These are phyloP conservation scores for Momotus momota DNA, from an alignment of 2,797 vertebrate species.

Conservation along the genomic window DNA sequence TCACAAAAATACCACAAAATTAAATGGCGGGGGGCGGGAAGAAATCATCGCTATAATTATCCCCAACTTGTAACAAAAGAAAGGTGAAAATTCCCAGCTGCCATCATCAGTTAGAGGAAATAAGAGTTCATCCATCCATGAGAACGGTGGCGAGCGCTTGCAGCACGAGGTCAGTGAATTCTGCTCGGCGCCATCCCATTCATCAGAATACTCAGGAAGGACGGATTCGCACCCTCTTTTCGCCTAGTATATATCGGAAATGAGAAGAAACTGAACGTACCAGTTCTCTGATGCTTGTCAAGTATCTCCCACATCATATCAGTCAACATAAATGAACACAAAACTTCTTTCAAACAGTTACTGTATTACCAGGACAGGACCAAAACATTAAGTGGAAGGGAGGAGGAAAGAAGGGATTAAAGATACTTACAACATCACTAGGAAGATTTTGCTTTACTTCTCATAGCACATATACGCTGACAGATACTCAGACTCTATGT, in stretches of 20 bases:
- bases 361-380: neutral
- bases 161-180: slow-evolving; percentile 25
- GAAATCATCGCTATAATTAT: neutral
- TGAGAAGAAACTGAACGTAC: neutral
- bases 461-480: neutral
- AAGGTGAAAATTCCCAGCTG: slow-evolving; percentile 65
- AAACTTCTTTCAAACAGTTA: neutral
- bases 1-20: neutral
- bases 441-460: neutral
- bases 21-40: neutral
- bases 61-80: slow-evolving; percentile 18
- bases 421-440: neutral
- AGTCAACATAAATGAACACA: neutral
- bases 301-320: fast-evolving
- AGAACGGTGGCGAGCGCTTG: neutral
- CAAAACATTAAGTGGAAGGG: neutral
- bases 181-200: neutral
- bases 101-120: slow-evolving; percentile 56
- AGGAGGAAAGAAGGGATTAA: neutral
- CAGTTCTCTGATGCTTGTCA: neutral
- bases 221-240: neutral
- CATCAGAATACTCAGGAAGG: slow-evolving; percentile 5
- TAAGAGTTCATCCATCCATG: slow-evolving; percentile 50
- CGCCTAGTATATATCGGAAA: neutral
- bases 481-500: neutral